These are phyloP conservation scores for Stichopus chloronotus DNA, from an alignment of 35 echinoderm and acorn worm species.

Conservation along the genomic window DNA sequence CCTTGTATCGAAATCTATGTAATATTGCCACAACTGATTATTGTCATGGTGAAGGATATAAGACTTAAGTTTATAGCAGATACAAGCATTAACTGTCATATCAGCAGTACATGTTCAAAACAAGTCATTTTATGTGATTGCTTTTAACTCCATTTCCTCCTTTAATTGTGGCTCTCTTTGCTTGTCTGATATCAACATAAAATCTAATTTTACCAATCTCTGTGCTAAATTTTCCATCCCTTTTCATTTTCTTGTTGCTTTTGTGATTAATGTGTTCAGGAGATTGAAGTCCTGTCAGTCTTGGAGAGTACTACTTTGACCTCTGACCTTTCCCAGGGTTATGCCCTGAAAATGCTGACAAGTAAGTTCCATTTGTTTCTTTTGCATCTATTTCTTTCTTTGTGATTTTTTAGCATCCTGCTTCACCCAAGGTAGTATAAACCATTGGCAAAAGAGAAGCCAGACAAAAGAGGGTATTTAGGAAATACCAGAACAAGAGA, in stretches of 20 bases:
- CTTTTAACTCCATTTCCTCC: too few species aligned
- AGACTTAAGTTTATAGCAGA: too few species aligned
- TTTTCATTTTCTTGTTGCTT: conserved; percentile 10
- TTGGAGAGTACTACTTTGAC: conserved; percentile 95
- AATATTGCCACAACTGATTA: too few species aligned
- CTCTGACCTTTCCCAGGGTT: conserved; percentile 97
- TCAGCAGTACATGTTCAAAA: too few species aligned
- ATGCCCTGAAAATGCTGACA: conserved; percentile 99
- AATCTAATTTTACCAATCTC: too few species aligned
- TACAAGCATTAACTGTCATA: too few species aligned
- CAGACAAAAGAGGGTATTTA: neutral
- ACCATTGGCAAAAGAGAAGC: neutral
- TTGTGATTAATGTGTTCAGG: conserved; percentile 46
- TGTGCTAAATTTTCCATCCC: too few species aligned
- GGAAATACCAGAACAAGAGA: neutral
- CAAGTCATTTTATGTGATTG: too few species aligned
- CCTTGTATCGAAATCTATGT: too few species aligned
- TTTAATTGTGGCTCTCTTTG: too few species aligned
- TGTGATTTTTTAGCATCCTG: neutral
- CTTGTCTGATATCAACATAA: too few species aligned
- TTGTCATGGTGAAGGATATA: too few species aligned
- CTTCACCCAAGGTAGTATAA: neutral
- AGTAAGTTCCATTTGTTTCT: conserved; percentile 60
- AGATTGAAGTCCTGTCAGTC: conserved; percentile 87
- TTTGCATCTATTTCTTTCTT: neutral